phyloP scores from a whole-genome alignment of 2,113 vertebrate species.

The Oenanthe melanoleuca region DNA sequence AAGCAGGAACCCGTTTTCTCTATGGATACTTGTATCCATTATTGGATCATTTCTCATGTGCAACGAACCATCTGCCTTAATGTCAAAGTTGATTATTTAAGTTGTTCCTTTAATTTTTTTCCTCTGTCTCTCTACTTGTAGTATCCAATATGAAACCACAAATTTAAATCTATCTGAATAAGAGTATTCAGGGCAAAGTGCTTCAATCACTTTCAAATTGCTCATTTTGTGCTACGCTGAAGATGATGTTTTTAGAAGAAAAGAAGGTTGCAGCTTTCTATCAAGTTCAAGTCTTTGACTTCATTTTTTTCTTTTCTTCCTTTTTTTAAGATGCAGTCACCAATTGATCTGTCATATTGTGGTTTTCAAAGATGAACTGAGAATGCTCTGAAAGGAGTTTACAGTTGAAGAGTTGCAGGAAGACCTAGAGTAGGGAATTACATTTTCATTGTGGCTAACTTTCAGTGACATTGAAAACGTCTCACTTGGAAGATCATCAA shows the following conservation, averaged over 20 bases:
- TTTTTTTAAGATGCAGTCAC: not conserved
- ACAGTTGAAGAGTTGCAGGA: slow-evolving; percentile 32
- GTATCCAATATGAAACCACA: slow-evolving; percentile 27
- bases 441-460: slow-evolving; percentile 57
- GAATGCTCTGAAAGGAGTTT: slow-evolving; percentile 35
- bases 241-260: slow-evolving; percentile 46
- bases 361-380: slow-evolving; percentile 51
- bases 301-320: not conserved
- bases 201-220: slow-evolving; percentile 56
- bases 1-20: slow-evolving; percentile 23
- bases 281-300: slow-evolving; percentile 39
- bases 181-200: slow-evolving; percentile 23
- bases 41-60: slow-evolving; percentile 49
- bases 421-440: slow-evolving; percentile 44
- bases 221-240: slow-evolving; percentile 53
- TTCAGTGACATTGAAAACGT: slow-evolving; percentile 45
- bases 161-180: slow-evolving; percentile 42
- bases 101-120: slow-evolving; percentile 45
- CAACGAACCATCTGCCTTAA: slow-evolving; percentile 14
- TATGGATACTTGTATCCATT: slow-evolving; percentile 27
- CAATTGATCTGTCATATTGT: slow-evolving; percentile 51
- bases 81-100: slow-evolving; percentile 36
- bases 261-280: slow-evolving; percentile 46
- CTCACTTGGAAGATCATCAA: slow-evolving; percentile 54
- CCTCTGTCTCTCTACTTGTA: slow-evolving; percentile 27